A percentile compares a stretch with the other conserved stretches of the same genome.
Conservation (phyloP, 2,113 vertebrate species). For the Python bivittatus region DNA sequence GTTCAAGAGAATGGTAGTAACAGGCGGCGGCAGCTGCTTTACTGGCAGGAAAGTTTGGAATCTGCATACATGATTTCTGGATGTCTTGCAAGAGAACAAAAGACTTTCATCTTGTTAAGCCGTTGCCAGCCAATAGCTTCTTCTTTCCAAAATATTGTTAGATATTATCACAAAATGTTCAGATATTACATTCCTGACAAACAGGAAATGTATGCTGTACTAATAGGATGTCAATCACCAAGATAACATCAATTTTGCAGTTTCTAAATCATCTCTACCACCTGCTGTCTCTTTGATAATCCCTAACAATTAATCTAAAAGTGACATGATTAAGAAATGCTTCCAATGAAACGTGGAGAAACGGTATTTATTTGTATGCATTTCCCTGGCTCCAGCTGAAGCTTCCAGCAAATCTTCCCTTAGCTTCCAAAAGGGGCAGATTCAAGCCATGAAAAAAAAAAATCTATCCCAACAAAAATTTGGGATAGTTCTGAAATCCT, state of each 20-base stretch:
- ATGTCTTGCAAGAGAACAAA: conserved; percentile 72
- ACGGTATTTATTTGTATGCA: conserved; percentile 46
- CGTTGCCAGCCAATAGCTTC: conserved; percentile 73
- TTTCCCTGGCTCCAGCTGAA: conserved; percentile 37
- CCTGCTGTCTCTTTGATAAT: conserved; percentile 82
- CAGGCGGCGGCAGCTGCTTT: conserved; percentile 55
- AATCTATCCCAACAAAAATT: neutral
- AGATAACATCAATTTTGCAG: conserved; percentile 81
- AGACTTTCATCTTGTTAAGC: conserved; percentile 67
- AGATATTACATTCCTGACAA: conserved; percentile 78
- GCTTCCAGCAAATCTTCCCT: conserved; percentile 27
- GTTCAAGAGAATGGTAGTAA: conserved; percentile 6
- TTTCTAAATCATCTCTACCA: conserved; percentile 81
- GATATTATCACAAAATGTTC: conserved; percentile 77
- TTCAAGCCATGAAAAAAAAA: neutral
- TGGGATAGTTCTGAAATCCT: neutral
- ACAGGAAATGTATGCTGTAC: conserved; percentile 80
- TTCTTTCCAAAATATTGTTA: conserved; percentile 77
- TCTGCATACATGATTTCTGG: conserved; percentile 64
- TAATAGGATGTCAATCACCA: conserved; percentile 80
- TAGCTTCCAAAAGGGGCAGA: conserved; percentile 12
- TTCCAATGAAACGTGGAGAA: conserved; percentile 63
- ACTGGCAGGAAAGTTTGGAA: conserved; percentile 51
- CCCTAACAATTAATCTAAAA: conserved; percentile 83
- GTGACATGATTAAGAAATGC: conserved; percentile 77